These are phyloP conservation scores for Catocala fraxini DNA, from an alignment of 2,888 invertebrate genomes.

Conservation along the genomic window DNA sequence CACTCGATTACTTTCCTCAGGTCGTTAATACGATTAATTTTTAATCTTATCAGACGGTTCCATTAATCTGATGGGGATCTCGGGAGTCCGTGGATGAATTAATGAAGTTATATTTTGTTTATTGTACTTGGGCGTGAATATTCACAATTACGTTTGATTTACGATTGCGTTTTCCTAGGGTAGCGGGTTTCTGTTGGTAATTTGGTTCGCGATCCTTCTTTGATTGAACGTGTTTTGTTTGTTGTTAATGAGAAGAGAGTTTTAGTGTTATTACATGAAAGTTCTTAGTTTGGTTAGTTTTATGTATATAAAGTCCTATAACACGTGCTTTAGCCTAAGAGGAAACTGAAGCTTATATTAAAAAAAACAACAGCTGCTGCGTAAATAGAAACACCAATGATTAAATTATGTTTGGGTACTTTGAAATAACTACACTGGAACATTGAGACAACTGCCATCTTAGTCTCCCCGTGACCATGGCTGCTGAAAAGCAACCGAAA, in stretches of 20 bases:
- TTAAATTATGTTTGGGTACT: too few relatives aligned
- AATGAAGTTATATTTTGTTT: slow-evolving; percentile 65
- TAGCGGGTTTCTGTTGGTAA: slow-evolving; percentile 46
- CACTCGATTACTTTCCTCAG: slow-evolving; percentile 72
- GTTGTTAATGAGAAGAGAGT: slow-evolving; percentile 9
- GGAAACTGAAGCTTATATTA: too few relatives aligned
- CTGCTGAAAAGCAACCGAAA: too few relatives aligned
- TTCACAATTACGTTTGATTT: slow-evolving; percentile 60
- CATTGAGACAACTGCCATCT: too few relatives aligned
- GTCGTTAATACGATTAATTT: slow-evolving; percentile 77
- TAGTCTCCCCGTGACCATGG: too few relatives aligned
- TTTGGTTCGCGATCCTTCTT: slow-evolving; percentile 49
- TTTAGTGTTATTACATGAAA: neutral
- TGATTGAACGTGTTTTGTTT: slow-evolving; percentile 53
- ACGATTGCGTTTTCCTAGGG: slow-evolving; percentile 53
- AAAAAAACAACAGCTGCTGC: too few relatives aligned
- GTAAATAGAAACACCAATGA: too few relatives aligned
- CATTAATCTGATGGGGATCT: slow-evolving; percentile 42
- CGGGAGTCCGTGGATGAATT: slow-evolving; percentile 39
- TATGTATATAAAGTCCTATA: neutral
- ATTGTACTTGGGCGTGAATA: slow-evolving; percentile 51
- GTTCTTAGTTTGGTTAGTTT: neutral
- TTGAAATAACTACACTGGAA: too few relatives aligned
- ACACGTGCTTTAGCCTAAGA: too few relatives aligned
- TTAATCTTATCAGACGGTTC: slow-evolving; percentile 67